Base-by-base conservation (phyloP, 2,888 invertebrate species). In the Xylocampa areola region DNA sequence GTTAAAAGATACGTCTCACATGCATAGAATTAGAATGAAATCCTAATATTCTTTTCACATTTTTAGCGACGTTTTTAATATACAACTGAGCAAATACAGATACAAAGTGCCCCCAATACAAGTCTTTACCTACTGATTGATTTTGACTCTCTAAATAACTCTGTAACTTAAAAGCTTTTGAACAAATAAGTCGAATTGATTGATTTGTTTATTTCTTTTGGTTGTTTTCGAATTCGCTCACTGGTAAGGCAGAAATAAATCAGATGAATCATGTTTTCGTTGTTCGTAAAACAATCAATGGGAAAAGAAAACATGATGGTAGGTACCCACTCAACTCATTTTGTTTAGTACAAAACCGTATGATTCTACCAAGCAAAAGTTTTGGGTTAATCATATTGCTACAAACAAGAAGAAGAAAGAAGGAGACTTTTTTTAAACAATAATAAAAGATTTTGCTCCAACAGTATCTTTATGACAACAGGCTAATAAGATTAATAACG, bases 171-270 rank as follows among this genome's bases (percentile, higher is more conserved):
- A 48, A 59, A 59, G 17, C 39, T 51, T 8, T 30, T n/a, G 30
- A 49, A 51, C 25, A 51, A 68, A 67, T 25, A 44, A 45, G 14
- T 40, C 5, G 19, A 19, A 14, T 40, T 5, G 19, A 19, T 44
- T 40, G 32, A 51, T 65, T 68, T 47, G 43, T 64, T 67, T 59
- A 69, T 58, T 14, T 27, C 17, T 33, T 11, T 43, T 40, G 13
- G 13, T 11, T 25, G 33, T 43, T 44, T 29, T 37, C 13, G 4
- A 19, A 23, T 35, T 57, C 32, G 23, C 16, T 41, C 30, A 50
- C 41, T 27, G 23, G 19, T n/a, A 7, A 33, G 8, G 29, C 27
- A 29, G 36, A 29, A 37, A 41, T 60, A 47, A 59, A 49, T 43
- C 68, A 37, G 6, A 30, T 51, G 11, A 67, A 30, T 60, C 51